Conservation (phyloP, 2,888 invertebrate species). For the Nomada flava region DNA sequence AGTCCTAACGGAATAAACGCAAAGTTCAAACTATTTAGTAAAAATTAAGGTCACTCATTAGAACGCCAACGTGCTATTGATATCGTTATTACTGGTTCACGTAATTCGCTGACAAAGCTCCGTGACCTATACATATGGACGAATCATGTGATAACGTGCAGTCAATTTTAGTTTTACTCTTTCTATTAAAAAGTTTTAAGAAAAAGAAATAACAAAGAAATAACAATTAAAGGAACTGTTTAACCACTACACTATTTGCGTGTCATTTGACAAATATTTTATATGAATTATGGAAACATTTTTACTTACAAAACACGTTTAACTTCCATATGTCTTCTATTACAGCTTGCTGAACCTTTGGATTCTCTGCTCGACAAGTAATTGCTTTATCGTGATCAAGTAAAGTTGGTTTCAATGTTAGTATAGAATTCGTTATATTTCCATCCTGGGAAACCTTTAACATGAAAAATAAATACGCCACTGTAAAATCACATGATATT, state of each 20-base stretch:
- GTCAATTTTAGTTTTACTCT: no score
- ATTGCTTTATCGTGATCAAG: conserved; percentile 92
- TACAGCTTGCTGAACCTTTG: conserved; percentile 89
- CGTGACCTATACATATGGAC: no score
- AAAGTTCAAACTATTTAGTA: no score
- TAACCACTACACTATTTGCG: background rate
- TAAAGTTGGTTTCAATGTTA: conserved; percentile 91
- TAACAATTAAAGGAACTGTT: no score
- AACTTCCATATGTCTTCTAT: conserved; percentile 93
- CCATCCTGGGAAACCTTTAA: conserved; percentile 91
- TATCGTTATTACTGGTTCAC: no score
- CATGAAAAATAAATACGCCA: conserved; percentile 43
- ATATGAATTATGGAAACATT: background rate
- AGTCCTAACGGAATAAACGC: no score
- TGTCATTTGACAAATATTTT: background rate
- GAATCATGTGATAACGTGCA: no score
- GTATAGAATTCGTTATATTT: conserved; percentile 91
- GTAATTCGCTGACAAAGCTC: no score
- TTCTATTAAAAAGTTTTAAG: no score
- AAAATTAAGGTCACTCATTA: no score
- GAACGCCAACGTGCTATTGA: no score
- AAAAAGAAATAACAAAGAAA: no score
- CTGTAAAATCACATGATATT: background rate
- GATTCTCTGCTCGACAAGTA: conserved; percentile 93
- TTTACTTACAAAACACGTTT: conserved; percentile 93